Evolutionary conservation across 2,113 vertebrate species (phyloP).

Genomic region (Protobothrops mucrosquamatus): DNA sequence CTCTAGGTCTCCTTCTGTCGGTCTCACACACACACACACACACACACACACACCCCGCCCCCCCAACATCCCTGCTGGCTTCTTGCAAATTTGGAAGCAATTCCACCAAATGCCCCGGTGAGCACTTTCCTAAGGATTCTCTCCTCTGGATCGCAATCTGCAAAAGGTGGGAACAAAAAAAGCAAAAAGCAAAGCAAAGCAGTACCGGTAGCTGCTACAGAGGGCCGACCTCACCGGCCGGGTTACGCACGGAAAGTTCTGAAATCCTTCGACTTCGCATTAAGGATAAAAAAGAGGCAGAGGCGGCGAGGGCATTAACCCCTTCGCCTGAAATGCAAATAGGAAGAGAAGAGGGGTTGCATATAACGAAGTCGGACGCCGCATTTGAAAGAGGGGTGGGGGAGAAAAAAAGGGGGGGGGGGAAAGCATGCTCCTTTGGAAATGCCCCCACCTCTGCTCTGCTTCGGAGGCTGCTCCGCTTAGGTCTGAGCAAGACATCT

Average conservation of each 20-base stretch:
- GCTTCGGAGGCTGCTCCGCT: conserved; percentile 96
- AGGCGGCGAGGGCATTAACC: neutral
- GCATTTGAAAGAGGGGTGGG: neutral
- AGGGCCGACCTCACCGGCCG: neutral
- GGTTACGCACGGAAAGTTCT: neutral
- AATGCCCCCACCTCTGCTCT: conserved; percentile 85
- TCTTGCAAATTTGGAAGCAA: neutral
- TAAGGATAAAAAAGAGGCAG: neutral
- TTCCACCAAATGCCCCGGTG: neutral
- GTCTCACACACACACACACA: neutral
- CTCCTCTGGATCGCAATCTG: neutral
- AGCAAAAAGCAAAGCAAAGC: neutral
- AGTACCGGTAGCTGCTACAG: neutral
- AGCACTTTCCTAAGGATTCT: neutral
- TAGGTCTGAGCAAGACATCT: conserved; percentile 95
- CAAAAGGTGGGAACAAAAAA: neutral
- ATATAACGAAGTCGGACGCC: neutral
- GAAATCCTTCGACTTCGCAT: too few relatives aligned
- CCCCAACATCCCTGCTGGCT: neutral
- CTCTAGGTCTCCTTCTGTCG: neutral
- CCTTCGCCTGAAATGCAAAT: conserved; percentile 23
- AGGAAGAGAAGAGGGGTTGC: neutral
- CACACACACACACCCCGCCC: too few relatives aligned
- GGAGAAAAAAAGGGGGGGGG: neutral
- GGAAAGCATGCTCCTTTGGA: conserved; percentile 22